Percentiles rank a stretch among this genome's conserved stretches.
Conservation (phyloP, 1,140 invertebrate genomes). For the Bombus confusus region DNA sequence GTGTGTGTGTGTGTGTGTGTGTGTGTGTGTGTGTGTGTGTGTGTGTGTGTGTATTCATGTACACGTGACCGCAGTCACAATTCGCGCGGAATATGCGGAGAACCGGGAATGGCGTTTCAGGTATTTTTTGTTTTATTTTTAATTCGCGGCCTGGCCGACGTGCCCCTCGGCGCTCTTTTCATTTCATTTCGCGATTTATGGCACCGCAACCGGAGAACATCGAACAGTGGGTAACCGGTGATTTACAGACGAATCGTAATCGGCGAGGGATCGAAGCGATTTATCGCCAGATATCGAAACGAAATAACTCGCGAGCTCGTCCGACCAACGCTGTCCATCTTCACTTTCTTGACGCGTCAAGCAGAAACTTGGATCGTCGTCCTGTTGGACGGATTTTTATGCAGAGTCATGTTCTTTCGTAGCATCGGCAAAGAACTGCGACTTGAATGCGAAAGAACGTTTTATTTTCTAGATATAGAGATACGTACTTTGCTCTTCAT, state of each 20-base stretch:
- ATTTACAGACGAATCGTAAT: constrained; percentile 79
- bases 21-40: too few species aligned
- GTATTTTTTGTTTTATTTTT: constrained; percentile 60
- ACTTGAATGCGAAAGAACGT: too few species aligned
- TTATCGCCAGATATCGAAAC: constrained; percentile 77
- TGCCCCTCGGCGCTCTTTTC: constrained; percentile 46
- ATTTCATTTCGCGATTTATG: constrained; percentile 78
- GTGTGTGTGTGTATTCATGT: background rate
- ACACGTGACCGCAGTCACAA: constrained; percentile 42
- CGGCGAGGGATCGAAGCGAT: constrained; percentile 64
- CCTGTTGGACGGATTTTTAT: too few species aligned
- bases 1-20: too few species aligned
- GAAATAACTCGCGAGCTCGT: constrained; percentile 27
- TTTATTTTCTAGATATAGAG: too few species aligned
- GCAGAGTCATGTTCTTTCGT: too few species aligned
- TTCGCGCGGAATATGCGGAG: constrained; percentile 11
- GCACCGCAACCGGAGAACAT: constrained; percentile 40
- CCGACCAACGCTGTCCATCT: background rate
- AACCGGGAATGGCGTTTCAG: constrained; percentile 1
- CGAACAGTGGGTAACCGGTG: constrained; percentile 59
- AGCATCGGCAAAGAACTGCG: too few species aligned
- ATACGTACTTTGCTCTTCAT: too few species aligned
- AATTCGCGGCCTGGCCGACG: constrained; percentile 47
- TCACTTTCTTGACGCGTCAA: background rate
- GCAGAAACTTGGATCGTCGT: background rate